Conservation (phyloP, 23 tunicate species). For the Trididemnum clinides region DNA sequence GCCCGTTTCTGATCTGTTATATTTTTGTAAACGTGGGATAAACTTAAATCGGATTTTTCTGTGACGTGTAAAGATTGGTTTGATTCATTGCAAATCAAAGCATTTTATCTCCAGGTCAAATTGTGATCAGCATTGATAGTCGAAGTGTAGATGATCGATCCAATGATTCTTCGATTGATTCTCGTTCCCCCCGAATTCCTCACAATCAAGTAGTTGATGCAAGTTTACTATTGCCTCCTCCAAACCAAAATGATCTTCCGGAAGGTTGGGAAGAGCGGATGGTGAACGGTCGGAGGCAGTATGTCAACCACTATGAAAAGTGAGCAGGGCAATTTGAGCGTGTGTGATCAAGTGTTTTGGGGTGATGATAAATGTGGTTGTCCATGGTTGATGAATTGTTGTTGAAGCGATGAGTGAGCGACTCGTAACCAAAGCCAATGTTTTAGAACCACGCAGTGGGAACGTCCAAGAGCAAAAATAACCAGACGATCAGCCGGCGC, state of each 20-base stretch:
- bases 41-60: too few species aligned
- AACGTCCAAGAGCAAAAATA: constrained; percentile 45
- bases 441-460: constrained; percentile 84
- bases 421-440: background rate
- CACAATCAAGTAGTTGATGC: constrained; percentile 71
- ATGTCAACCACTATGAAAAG: constrained; percentile 81
- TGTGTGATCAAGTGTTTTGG: too few species aligned
- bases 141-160: constrained; percentile 70
- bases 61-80: too few species aligned
- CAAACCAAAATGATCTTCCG: constrained; percentile 69
- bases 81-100: too few species aligned
- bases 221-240: constrained; percentile 49
- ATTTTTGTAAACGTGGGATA: too few species aligned
- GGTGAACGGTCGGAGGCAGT: constrained; percentile 65
- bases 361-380: too few species aligned
- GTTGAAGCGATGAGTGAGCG: background rate
- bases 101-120: constrained; percentile 88
- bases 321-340: too few species aligned
- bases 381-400: too few species aligned
- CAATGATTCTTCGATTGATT: background rate
- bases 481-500: constrained; percentile 41
- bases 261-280: constrained; percentile 89
- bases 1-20: too few species aligned
- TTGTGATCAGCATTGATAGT: constrained; percentile 87
- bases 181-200: constrained; percentile 25